Evolutionary conservation across 1,140 invertebrate genomes (phyloP), one percentile per base, ranked within the genome.

Genomic region (Phortica variegata): DNA sequence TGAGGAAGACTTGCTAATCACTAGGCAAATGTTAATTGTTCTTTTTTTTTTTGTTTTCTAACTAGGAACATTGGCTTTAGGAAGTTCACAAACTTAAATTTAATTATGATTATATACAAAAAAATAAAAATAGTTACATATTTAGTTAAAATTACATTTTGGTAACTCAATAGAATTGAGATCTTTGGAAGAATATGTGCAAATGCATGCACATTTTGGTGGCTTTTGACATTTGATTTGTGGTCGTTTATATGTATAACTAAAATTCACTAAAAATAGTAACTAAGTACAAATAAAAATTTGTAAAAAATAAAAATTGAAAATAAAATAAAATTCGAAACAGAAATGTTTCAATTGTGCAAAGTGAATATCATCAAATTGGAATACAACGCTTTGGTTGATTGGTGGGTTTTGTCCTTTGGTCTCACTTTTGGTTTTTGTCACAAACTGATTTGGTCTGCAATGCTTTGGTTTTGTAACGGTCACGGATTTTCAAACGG

Each of bases 111-210:
- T 13, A 21, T 40, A 52, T n/a, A 38, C 29, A 48, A 39, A 18
- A 33, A 3, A 20, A 40, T 53, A 17, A 33, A 31, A 32, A 32
- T 19, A 29, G 21, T 20, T 23, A n/a, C 16, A 37, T 15, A 37
- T 43, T 15, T 41, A 41, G 49, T 43, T 19, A 34, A 18, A 36
- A 43, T 29, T 39, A 39, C 31, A 41, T 43, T 51, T 20, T 9
- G 5, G n/a, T 23, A 36, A 60, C 54, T 51, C 47, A 58, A 51
- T 54, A 40, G 33, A 40, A 50, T 48, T 69, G 63, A 68, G 63
- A 68, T 68, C 63, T 69, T 68, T 60, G 57, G 54, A 52, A 41
- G n/a, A 5, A 5, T 36, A 6, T 36, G 33, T 36, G 16, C 16
- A 6, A 36, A 36, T n/a, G n/a, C n/a, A 26, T 26, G n/a, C n/a